Base-by-base conservation (phyloP, 2,888 invertebrate species). In the Aporophyla lueneburgensis region DNA sequence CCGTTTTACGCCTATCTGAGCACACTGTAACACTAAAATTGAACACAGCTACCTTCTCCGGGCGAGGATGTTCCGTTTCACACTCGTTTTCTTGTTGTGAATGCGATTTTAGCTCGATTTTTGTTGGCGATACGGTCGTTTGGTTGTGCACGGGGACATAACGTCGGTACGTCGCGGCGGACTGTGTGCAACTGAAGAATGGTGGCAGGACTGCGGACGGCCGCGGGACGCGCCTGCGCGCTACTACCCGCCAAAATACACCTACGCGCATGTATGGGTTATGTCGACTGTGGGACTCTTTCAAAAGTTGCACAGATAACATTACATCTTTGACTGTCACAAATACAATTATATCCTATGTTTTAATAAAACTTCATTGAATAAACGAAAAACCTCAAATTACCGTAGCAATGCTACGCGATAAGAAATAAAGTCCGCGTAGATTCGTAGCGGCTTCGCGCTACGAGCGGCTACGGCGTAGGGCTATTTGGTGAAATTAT, bases 141-240 rank as follows among this genome's bases (percentile, higher is more conserved):
- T 81, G 83, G 78, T 83, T 86, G 87, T 86, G 87, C 88, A 91
- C 87, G 90, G 84, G 79, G 70, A 76, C 87, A 87, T 91, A 78
- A 92, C 93, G 92, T 91, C 77, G 76, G 71, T 61, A 71, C 90
- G 80, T 81, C 90, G 84, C 93, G 91, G 86, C 85, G 87, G 91
- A 88, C 87, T 87, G 90, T 93, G 92, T 96, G 95, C 95, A 95
- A 96, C 96, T 96, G 87, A 96, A 96, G 96, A 96, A 96, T 96
- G 96, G 95, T 94, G 95, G 95, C 89, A 95, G 92, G 95, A 96
- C 96, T 96, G 96, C 96, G 96, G 96, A 94, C 93, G 91, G 93
- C 90, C 90, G 91, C 89, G 91, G 90, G 90, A 81, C 93, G 93
- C 95, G 95, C 96, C 90, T 91, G 96, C 96, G 96, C 88, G 67